Evolutionary conservation across 2,113 vertebrate genomes (phyloP).

Genomic region (Lepus europaeus): DNA sequence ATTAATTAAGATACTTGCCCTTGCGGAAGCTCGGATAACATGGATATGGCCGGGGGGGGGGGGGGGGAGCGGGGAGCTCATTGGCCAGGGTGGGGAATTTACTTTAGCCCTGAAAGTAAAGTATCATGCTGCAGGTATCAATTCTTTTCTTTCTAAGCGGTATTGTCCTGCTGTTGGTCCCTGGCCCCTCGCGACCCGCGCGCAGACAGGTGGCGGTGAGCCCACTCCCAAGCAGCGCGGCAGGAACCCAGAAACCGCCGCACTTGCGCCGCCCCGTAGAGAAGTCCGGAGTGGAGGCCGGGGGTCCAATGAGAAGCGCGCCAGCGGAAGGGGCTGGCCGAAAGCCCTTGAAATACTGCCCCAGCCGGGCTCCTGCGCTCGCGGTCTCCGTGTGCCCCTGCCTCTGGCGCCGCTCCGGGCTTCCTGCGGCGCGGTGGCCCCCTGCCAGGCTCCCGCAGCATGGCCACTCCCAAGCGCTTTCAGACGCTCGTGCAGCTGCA

Average conservation of each 20-base stretch:
- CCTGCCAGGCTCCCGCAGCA: rapidly evolving
- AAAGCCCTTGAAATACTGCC: neutral
- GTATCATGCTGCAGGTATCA: neutral
- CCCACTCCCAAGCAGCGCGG: neutral
- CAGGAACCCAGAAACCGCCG: neutral
- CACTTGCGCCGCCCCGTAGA: rapidly evolving
- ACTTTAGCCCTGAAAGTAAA: neutral
- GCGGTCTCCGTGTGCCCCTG: no score
- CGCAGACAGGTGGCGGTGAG: no score
- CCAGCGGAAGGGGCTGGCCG: neutral
- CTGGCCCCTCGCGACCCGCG: neutral
- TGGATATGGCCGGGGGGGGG: neutral
- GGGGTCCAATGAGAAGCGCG: neutral
- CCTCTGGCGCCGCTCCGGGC: rapidly evolving
- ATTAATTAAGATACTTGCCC: neutral
- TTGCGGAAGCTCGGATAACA: neutral
- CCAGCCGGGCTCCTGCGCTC: rapidly evolving
- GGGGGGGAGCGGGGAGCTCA: neutral
- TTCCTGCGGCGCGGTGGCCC: rapidly evolving
- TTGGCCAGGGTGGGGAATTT: neutral
- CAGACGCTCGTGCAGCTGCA: slow-evolving; percentile 3
- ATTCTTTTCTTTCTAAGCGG: neutral
- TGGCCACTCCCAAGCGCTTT: neutral
- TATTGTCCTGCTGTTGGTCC: neutral
- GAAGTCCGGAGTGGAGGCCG: rapidly evolving